Evolutionary conservation across 2,113 vertebrate species (phyloP).

Genomic region (Coptodon rendalli): DNA sequence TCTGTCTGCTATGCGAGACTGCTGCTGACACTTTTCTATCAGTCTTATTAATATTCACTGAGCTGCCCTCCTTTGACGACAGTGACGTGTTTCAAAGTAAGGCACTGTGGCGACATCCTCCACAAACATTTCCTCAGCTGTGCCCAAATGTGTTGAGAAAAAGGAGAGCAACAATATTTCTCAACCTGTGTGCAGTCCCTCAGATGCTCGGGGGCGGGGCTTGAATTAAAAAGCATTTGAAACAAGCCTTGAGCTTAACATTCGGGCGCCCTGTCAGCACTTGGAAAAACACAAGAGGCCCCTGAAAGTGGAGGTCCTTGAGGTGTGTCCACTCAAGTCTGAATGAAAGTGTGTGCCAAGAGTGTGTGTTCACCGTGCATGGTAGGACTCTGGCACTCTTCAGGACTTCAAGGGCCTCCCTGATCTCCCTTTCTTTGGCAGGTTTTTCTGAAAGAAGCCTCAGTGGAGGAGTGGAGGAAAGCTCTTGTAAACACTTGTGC

Average conservation of each 20-base stretch:
- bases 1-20: conserved; percentile 58
- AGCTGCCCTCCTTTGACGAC: not conserved
- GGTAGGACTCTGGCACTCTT: conserved; percentile 43
- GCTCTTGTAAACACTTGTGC: conserved; percentile 42
- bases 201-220: not conserved
- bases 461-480: not conserved
- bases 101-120: not conserved
- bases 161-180: conserved; percentile 36
- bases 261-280: conserved; percentile 26
- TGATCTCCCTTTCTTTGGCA: conserved; percentile 22
- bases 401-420: conserved; percentile 25
- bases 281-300: conserved; percentile 45
- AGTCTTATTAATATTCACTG: conserved; percentile 45
- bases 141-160: conserved; percentile 46
- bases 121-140: not conserved
- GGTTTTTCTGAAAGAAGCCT: conserved; percentile 6
- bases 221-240: conserved; percentile 33
- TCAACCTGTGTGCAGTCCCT: conserved; percentile 33
- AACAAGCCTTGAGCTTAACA: conserved; percentile 39
- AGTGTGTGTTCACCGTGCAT: conserved; percentile 43
- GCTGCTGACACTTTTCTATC: conserved; percentile 33
- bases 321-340: conserved; percentile 52
- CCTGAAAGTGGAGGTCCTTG: conserved; percentile 36
- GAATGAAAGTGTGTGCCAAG: conserved; percentile 55
- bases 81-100: conserved; percentile 9